phyloP scores from a whole-genome alignment of 1,140 invertebrate species.

The Leptinotarsa defecta region DNA sequence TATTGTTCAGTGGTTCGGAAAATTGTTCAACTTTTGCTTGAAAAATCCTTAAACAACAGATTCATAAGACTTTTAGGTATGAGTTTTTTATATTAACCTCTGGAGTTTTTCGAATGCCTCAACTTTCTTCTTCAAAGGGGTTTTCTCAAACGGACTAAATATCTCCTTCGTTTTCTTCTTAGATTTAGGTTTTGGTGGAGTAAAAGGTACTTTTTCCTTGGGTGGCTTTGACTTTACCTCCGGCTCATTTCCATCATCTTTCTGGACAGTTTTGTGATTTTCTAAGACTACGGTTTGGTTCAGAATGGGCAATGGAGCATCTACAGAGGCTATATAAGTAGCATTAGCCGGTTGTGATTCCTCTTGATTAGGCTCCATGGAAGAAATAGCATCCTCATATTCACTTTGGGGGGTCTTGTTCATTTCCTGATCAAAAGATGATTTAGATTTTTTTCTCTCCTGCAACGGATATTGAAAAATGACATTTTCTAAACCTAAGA shows the following conservation, averaged over 20 bases:
- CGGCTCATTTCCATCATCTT: conserved; percentile 35
- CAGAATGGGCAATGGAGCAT: not conserved
- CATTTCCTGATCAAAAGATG: conserved; percentile 19
- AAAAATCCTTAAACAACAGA: too few relatives aligned
- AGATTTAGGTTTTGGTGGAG: conserved; percentile 24
- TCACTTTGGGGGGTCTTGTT: conserved; percentile 15
- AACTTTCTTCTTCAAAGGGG: conserved; percentile 66
- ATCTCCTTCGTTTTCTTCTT: conserved; percentile 41
- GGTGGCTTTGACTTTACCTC: not conserved
- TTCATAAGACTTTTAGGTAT: too few relatives aligned
- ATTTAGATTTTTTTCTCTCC: conserved; percentile 27
- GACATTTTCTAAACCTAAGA: too few relatives aligned
- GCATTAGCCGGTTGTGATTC: conserved; percentile 11
- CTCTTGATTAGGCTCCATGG: conserved; percentile 21
- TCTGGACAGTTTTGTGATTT: conserved; percentile 36
- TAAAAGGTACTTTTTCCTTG: not conserved
- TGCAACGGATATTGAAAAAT: not conserved
- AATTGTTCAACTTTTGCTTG: too few relatives aligned
- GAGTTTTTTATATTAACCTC: not conserved
- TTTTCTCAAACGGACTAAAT: conserved; percentile 63
- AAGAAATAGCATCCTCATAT: conserved; percentile 41
- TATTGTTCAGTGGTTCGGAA: too few relatives aligned
- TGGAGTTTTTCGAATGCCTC: conserved; percentile 64
- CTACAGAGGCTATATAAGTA: conserved; percentile 11
- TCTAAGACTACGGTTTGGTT: conserved; percentile 38